phyloP scores from a whole-genome alignment of 2,113 vertebrate species.

The Cheirogaleus medius region DNA sequence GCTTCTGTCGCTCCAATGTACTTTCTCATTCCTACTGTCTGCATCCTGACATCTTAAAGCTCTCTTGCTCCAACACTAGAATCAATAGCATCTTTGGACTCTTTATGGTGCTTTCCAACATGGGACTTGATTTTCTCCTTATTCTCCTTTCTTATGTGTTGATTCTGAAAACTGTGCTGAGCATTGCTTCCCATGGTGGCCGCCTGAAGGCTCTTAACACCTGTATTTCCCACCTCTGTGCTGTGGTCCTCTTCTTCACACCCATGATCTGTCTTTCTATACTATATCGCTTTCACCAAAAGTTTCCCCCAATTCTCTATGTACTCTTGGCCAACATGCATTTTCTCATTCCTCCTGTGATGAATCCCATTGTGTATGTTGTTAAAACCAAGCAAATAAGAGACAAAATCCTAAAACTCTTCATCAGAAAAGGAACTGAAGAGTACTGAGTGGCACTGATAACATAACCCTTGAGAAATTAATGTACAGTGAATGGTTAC shows the following conservation, averaged over 20 bases:
- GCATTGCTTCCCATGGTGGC: conserved; percentile 9
- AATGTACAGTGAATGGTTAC: background rate
- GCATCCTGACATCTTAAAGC: conserved; percentile 70
- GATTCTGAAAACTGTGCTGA: conserved; percentile 66
- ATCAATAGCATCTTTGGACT: conserved; percentile 65
- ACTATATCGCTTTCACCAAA: conserved; percentile 15
- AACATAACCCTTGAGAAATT: background rate
- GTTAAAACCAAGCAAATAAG: conserved; percentile 61
- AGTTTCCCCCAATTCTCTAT: conserved; percentile 30
- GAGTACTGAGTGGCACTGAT: background rate
- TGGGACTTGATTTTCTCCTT: conserved; percentile 71
- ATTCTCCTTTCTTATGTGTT: conserved; percentile 69
- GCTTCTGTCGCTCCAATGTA: conserved; percentile 61
- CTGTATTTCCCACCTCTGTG: conserved; percentile 64
- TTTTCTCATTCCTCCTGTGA: conserved; percentile 73
- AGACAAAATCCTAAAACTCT: conserved; percentile 40
- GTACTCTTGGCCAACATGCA: conserved; percentile 70
- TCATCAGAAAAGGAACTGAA: background rate
- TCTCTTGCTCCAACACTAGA: conserved; percentile 70
- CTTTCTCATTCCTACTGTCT: conserved; percentile 73
- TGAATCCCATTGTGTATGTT: conserved; percentile 74
- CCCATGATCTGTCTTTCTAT: conserved; percentile 58
- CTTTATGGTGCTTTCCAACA: conserved; percentile 49
- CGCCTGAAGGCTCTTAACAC: conserved; percentile 61
- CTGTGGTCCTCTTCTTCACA: conserved; percentile 65